Conservation (phyloP, 2,888 invertebrate genomes). For the Patella depressa region DNA sequence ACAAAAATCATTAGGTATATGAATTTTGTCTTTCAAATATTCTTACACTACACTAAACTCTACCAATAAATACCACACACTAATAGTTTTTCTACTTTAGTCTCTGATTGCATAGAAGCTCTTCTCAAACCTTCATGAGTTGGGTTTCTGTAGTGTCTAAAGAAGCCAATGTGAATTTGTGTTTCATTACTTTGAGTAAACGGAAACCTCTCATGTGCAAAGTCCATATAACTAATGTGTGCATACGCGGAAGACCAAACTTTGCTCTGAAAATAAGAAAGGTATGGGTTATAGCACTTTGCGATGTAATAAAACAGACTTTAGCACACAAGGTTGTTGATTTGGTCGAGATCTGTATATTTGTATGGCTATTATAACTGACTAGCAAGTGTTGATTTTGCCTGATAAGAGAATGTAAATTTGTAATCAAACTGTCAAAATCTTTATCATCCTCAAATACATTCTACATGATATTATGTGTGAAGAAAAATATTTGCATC, state of each 20-base stretch:
- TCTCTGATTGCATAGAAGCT: too few species aligned
- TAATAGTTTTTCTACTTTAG: too few species aligned
- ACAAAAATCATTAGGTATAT: too few species aligned
- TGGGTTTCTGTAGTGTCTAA: neutral
- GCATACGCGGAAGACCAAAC: neutral
- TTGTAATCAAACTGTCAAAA: conserved; percentile 7
- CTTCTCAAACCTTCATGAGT: too few species aligned
- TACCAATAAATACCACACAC: too few species aligned
- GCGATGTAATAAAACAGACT: conserved; percentile 6
- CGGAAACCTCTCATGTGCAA: conserved; percentile 1
- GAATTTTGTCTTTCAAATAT: too few species aligned
- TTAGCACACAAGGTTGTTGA: neutral
- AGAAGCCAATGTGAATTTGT: neutral
- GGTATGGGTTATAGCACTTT: conserved; percentile 5
- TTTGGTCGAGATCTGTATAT: conserved; percentile 15
- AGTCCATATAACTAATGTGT: neutral
- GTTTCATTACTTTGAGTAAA: neutral
- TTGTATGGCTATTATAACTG: conserved; percentile 25
- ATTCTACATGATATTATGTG: conserved; percentile 23
- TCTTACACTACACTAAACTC: too few species aligned
- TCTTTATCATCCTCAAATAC: neutral
- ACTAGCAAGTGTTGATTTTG: conserved; percentile 23
- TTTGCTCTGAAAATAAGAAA: neutral
- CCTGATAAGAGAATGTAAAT: conserved; percentile 19
- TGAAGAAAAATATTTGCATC: conserved; percentile 23